Base-by-base conservation (phyloP, 2,888 invertebrate genomes). In the Agrochola circellaris region DNA sequence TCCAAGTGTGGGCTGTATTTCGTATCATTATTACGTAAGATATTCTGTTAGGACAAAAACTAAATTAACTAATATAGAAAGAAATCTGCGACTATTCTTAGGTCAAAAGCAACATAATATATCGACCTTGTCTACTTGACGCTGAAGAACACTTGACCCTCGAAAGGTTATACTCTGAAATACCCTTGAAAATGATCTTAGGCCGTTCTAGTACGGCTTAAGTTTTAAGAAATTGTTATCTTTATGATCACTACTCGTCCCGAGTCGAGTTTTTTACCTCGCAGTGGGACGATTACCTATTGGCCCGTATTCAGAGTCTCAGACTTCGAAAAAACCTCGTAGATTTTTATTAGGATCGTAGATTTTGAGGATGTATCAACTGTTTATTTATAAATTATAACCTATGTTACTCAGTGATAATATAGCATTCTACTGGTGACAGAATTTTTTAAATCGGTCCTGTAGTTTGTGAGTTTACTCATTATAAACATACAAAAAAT, bases 101-200 rank as follows among this genome's bases (percentile, higher is more conserved):
- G 62, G 56, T 75, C 76, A 68, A 58, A 64, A 58, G 2, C 42
- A 34, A 82, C 34, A 65, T 65, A 76, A 26, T 76, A 69, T 30
- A 67, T 76, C 58, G 64, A 58, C 68, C 64, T 80, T 60, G 51
- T 65, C 51, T 45, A 54, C 77, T 77, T 23, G 26, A 64, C 6
- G 23, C n/a, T 64, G 68, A 45, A 51, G 58, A 45, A 30, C 42
- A 26, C 68, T 77, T 60, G 67, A 68, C 79, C 42, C 26, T 65
- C 34, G 7, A 45, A 58, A 68, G 56, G 45, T 75, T 54, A 56
- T 17, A 2, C 30, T 30, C 51, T 64, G 51, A 54, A 58, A 76
- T 51, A 64, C 68, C 69, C 69, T 81, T 80, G 83, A 64, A 65
- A 65, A 61, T 23, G 54, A 26, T 60, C 77, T 54, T 26, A 23